Base-by-base conservation (phyloP, 1,140 invertebrate species). In the Drosophila mayri region DNA sequence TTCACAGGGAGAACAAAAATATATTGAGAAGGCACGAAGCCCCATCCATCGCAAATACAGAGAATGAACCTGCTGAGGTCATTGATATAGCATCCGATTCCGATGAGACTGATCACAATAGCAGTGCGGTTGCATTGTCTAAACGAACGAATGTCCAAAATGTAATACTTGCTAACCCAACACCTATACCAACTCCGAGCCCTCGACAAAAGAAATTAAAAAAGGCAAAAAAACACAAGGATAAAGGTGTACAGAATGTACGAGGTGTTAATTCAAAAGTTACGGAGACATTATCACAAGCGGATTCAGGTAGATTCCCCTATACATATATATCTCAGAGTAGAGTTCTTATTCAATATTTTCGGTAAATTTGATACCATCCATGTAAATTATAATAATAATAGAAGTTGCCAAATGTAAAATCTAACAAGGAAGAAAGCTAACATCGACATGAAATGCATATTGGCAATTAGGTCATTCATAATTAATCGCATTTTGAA, bases 71-170 rank as follows among this genome's bases (percentile, higher is more conserved):
- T 11, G 61, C 85, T 8, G 87, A 90, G 70, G 72, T 92, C 4
- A 92, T 92, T 59, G 81, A 92, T 58, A 88, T 92, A 46, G 91
- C 78, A 9, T 86, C 91, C 0, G 91, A 92, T 72, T 92, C 91
- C 16, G 77, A 90, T 76, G 90, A 91, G 6, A 83, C 76, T 50
- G 77, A 88, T 11, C 20, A 38, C 30, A 65, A 71, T 14, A 52
- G 47, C 25, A 57, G 46, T 61, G 22, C 22, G 9, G 52, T n/a
- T 11, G 35, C 37, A 7, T 38, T 12, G 9, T 43, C 58, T 3
- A 62, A 65, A 12, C 11, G 8, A 12, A 28, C 14, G 52, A 81
- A 22, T 49, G 35, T 14, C 12, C 4, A 30, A 37, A 64, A 65
- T 47, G 22, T 5, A n/a, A 41, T 52, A 43, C 18, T 49, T 46